Evolutionary conservation across 2,113 vertebrate genomes (phyloP), one percentile per base, ranked within the genome.

Genomic region (Cyanoliseus patagonus): DNA sequence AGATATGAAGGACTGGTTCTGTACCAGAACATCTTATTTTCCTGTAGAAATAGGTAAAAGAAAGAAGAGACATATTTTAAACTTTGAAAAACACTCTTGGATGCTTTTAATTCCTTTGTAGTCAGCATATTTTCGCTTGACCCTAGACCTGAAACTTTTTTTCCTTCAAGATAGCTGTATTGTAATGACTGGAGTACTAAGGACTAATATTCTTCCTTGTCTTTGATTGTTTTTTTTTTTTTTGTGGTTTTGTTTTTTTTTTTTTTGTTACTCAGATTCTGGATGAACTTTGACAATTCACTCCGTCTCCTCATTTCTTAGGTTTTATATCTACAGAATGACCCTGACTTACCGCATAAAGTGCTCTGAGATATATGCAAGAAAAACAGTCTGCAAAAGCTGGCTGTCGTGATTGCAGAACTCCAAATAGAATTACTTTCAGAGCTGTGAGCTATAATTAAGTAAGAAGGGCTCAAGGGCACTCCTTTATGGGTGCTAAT

Each of bases 361-460:
- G 28, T 64, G 10, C 35, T 84, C 75, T 79, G 74, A 92, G 52
- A 49, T 44, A 47, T 61, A 13, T 6, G 6, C 18, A 73, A 47
- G 51, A 64, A 72, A 82, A 90, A 7, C 19, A 30, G 7, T 37
- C 35, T 88, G 47, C 44, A 76, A 76, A 69, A 76, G 18, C 13
- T 77, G 15, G 11, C 30, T 76, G 27, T 62, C 25, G 16, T 11
- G 41, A 66, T 14, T 76, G 27, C 53, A 70, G 84, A 73, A 39
- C 62, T 95, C 53, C 49, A 70, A 94, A 62, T 13, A 44, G 42
- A 95, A 95, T 89, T 79, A 57, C 70, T 93, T 93, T 52, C 33
- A 81, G 74, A 86, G 23, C 69, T 66, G 42, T 66, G 64, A n/a
- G 35, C 25, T 64, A 42, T 62, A 96, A 92, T 74, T 87, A 88